Percentiles rank a stretch among this genome's conserved stretches.
Conservation (phyloP, 2,797 vertebrate genomes). For the Sparus aurata region DNA sequence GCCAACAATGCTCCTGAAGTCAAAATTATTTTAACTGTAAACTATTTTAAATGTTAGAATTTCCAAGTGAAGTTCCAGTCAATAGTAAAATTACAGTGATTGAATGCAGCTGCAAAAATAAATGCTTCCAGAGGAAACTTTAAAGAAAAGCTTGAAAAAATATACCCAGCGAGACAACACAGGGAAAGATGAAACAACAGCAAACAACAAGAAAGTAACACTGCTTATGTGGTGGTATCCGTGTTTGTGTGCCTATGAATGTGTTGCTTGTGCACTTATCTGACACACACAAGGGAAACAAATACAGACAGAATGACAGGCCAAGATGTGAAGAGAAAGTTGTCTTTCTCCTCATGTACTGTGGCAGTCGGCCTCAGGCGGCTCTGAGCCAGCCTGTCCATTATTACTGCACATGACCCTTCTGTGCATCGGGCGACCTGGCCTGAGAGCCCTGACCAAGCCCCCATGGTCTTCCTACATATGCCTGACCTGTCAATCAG, state of each 20-base stretch:
- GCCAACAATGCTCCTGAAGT: neutral
- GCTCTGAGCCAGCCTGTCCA: slow-evolving; percentile 44
- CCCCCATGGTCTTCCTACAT: slow-evolving; percentile 49
- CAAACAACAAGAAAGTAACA: neutral
- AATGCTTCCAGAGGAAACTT: neutral
- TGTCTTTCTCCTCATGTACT: slow-evolving; percentile 53
- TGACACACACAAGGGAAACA: slow-evolving; percentile 50
- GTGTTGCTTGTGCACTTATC: slow-evolving; percentile 30
- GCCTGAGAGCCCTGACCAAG: slow-evolving; percentile 50
- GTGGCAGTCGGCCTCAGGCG: slow-evolving; percentile 58
- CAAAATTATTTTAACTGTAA: neutral
- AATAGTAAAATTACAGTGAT: neutral
- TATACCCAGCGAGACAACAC: neutral
- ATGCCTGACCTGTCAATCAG: slow-evolving; percentile 67
- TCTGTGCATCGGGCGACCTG: slow-evolving; percentile 51
- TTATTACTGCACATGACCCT: slow-evolving; percentile 67
- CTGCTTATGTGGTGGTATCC: neutral
- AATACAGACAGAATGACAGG: slow-evolving; percentile 54
- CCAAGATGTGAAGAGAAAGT: slow-evolving; percentile 57
- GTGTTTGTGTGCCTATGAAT: slow-evolving; percentile 9
- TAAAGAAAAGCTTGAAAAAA: neutral
- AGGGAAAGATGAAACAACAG: neutral
- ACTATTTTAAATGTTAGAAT: neutral
- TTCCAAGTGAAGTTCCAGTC: neutral
- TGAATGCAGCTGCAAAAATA: neutral